A percentile compares a stretch with the other conserved stretches of the same genome.
Conservation (phyloP, 2,888 invertebrate genomes). For the Agonum fuliginosum region DNA sequence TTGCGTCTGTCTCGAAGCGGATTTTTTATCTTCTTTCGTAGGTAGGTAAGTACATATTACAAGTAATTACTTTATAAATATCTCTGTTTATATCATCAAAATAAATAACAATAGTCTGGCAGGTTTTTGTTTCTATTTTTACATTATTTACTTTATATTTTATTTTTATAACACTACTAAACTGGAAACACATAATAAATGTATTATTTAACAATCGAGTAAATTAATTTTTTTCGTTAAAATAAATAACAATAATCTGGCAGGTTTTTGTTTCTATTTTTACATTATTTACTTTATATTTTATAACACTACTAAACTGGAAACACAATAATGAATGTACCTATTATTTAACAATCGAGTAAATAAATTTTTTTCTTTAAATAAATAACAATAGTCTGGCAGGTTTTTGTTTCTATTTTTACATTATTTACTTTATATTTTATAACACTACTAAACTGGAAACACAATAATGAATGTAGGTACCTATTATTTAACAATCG, state of each 20-base stretch:
- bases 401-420: too few relatives aligned
- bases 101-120: neutral
- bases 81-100: constrained; percentile 9
- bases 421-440: too few relatives aligned
- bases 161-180: too few relatives aligned
- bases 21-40: neutral
- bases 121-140: too few relatives aligned
- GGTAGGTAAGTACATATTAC: constrained; percentile 15
- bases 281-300: constrained; percentile 4
- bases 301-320: too few relatives aligned
- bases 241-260: neutral
- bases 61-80: constrained; percentile 24
- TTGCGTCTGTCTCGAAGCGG: neutral
- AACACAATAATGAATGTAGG: too few relatives aligned
- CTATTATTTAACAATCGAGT: too few relatives aligned
- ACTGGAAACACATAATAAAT: too few relatives aligned
- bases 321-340: too few relatives aligned
- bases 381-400: neutral
- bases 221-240: constrained; percentile 5
- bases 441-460: too few relatives aligned
- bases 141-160: constrained; percentile 4
- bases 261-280: neutral
- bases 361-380: constrained; percentile 12
- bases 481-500: too few relatives aligned
- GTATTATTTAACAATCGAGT: too few relatives aligned